A percentile compares a stretch with the other conserved stretches of the same genome.
phyloP scores from a whole-genome alignment of 2,797 vertebrate species.

The Pantherophis alleghaniensis region DNA sequence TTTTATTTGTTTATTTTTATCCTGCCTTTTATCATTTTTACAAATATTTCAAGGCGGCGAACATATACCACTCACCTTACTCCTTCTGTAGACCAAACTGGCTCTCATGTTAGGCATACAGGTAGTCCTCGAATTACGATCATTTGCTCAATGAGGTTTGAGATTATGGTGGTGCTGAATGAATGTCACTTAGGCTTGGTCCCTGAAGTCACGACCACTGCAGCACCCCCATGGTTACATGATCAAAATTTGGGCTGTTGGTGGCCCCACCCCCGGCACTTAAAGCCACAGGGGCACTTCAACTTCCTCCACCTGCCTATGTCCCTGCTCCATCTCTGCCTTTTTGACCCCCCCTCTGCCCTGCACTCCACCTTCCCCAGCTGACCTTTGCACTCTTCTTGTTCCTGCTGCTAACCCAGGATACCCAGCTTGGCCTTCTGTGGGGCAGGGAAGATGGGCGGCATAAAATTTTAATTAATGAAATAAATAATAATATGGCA shows the following conservation, averaged over 20 bases:
- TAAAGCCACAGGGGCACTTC: not conserved
- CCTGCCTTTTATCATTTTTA: too few relatives aligned
- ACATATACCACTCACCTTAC: too few relatives aligned
- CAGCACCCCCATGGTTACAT: not conserved
- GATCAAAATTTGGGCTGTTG: not conserved
- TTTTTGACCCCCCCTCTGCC: not conserved
- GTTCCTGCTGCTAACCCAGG: not conserved
- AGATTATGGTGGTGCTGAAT: too few relatives aligned
- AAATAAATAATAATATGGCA: not conserved
- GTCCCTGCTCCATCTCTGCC: not conserved
- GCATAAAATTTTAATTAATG: not conserved
- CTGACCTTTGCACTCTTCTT: not conserved
- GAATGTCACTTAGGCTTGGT: too few relatives aligned
- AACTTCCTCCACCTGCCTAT: not conserved
- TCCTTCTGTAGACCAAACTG: too few relatives aligned
- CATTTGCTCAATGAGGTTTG: too few relatives aligned
- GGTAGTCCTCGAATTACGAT: too few relatives aligned
- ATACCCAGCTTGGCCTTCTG: not conserved
- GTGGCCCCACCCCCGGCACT: fast-evolving
- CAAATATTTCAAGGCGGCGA: too few relatives aligned
- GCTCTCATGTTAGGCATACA: too few relatives aligned
- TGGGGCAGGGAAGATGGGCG: not conserved
- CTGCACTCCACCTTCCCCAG: not conserved
- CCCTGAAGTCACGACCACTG: not conserved
- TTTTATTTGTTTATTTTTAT: too few relatives aligned